These are phyloP conservation scores for Meloidogyne exigua DNA, from an alignment of 1,140 invertebrate species.

Conservation along the genomic window DNA sequence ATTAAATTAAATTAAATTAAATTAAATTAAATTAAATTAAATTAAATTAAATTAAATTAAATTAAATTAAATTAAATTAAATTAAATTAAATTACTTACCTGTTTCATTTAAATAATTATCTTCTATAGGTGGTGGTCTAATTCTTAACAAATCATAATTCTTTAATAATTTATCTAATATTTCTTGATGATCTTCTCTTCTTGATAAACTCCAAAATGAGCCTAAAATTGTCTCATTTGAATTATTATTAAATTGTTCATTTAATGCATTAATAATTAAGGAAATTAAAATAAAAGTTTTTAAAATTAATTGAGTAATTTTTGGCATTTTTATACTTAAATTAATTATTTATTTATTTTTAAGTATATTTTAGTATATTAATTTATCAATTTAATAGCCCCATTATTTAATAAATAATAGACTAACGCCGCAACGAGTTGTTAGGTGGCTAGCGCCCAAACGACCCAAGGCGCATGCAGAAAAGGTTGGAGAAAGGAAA, in stretches of 20 bases:
- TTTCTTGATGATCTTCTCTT: conserved; percentile 10
- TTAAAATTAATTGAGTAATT: too few relatives aligned
- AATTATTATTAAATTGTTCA: neutral
- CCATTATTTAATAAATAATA: too few relatives aligned
- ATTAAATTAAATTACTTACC: conserved; percentile 5
- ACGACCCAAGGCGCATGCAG: too few relatives aligned
- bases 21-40: neutral
- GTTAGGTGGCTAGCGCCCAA: too few relatives aligned
- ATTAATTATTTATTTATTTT: too few relatives aligned
- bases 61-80: neutral
- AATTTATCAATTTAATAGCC: too few relatives aligned
- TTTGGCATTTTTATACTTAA: too few relatives aligned
- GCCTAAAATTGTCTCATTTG: neutral
- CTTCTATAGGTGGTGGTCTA: conserved; percentile 17
- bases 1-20: neutral
- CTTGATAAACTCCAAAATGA: neutral
- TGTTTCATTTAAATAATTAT: conserved; percentile 6
- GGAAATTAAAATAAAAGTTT: too few relatives aligned
- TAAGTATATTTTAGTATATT: too few relatives aligned
- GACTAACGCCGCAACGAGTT: too few relatives aligned
- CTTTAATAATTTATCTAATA: conserved; percentile 9
- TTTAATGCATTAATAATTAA: neutral
- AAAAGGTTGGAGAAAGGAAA: too few relatives aligned
- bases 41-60: neutral
- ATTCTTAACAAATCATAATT: conserved; percentile 15